These are phyloP conservation scores for Anguilla megastoma DNA, from an alignment of 2,797 vertebrate genomes.

Conservation along the genomic window DNA sequence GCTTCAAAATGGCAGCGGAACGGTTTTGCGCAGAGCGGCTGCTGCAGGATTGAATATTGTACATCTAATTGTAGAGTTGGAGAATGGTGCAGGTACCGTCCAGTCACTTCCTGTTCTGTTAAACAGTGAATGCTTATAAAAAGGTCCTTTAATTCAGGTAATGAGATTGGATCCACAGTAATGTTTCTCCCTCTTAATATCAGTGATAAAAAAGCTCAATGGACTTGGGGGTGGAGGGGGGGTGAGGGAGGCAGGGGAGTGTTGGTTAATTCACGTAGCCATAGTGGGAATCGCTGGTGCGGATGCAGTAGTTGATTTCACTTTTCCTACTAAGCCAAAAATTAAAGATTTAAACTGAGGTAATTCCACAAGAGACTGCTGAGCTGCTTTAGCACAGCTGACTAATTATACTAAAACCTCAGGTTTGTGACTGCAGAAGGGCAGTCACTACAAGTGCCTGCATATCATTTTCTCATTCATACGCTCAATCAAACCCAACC, in stretches of 20 bases:
- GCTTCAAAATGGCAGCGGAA: slow-evolving; percentile 8
- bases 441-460: neutral
- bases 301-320: neutral
- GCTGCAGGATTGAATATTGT: slow-evolving; percentile 13
- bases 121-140: no score
- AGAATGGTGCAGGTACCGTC: neutral
- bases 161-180: no score
- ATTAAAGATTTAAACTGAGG: neutral
- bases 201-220: no score
- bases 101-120: neutral
- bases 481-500: neutral
- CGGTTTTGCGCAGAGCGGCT: slow-evolving; percentile 8
- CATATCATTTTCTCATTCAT: neutral
- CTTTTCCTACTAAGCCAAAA: neutral
- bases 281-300: neutral
- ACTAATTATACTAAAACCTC: neutral
- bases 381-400: neutral
- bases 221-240: no score
- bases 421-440: neutral
- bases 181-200: no score
- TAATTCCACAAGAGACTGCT: neutral
- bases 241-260: no score
- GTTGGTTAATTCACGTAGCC: neutral
- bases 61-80: neutral
- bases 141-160: no score